phyloP scores from a whole-genome alignment of 2,113 vertebrate genomes.

The Ammodytes marinus region DNA sequence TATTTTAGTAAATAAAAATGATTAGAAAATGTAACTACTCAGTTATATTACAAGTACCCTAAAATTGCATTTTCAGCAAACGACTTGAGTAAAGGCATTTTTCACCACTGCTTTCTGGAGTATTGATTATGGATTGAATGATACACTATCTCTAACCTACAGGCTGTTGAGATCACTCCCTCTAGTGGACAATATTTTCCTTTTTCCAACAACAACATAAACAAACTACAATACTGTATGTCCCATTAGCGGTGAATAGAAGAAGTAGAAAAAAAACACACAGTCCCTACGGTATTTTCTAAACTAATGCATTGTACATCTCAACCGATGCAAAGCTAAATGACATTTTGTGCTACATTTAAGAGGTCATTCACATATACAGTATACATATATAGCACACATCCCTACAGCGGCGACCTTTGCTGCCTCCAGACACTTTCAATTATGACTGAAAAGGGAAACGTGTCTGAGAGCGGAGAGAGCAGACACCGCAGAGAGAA shows the following conservation, averaged over 20 bases:
- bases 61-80: too few species aligned
- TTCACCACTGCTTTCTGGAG: background rate
- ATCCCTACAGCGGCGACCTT: constrained; percentile 51
- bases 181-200: constrained; percentile 38
- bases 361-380: constrained; percentile 41
- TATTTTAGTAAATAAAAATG: too few species aligned
- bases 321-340: constrained; percentile 47
- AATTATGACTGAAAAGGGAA: constrained; percentile 45
- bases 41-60: too few species aligned
- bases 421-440: constrained; percentile 47
- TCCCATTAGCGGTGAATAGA: background rate
- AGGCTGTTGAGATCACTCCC: constrained; percentile 16
- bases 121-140: background rate
- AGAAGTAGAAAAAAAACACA: background rate
- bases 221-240: background rate
- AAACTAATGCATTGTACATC: background rate
- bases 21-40: too few species aligned
- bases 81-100: too few species aligned
- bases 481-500: constrained; percentile 23
- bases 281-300: background rate
- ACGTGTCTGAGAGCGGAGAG: constrained; percentile 34
- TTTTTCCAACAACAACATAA: background rate
- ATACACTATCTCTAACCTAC: background rate
- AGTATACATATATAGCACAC: background rate
- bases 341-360: constrained; percentile 54